phyloP scores from a whole-genome alignment of 53 echinoderm and acorn worm genomes.

The Paracentrotus lividus region DNA sequence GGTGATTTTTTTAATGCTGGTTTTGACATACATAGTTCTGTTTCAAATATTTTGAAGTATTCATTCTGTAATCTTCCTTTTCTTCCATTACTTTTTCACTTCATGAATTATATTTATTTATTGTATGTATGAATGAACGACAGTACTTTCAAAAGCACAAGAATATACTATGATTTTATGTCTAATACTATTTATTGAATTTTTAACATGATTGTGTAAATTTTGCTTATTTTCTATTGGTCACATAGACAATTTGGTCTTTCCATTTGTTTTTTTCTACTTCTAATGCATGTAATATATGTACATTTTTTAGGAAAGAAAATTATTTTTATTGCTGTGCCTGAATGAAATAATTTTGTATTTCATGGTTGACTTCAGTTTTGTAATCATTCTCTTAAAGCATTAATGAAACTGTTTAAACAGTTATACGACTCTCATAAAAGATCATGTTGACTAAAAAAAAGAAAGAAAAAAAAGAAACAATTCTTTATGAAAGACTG shows the following conservation, averaged over 20 bases:
- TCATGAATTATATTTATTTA: not conserved
- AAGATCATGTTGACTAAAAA: too few relatives aligned
- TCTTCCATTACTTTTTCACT: not conserved
- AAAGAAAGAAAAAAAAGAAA: too few relatives aligned
- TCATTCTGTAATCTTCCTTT: not conserved
- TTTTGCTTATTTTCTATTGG: not conserved
- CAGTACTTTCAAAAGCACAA: conserved; percentile 47
- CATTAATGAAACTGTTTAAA: too few relatives aligned
- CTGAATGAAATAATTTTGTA: not conserved
- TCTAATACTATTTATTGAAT: not conserved
- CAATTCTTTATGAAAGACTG: too few relatives aligned
- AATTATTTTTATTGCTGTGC: not conserved
- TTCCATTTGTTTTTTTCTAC: conserved; percentile 14
- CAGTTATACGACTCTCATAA: too few relatives aligned
- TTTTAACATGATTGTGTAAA: not conserved
- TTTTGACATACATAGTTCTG: not conserved
- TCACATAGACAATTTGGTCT: not conserved
- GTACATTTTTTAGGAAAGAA: conserved; percentile 24
- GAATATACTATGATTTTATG: not conserved
- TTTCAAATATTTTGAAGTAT: not conserved
- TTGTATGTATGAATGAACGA: not conserved
- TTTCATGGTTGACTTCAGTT: too few relatives aligned
- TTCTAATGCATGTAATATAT: conserved; percentile 1
- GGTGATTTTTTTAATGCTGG: not conserved
- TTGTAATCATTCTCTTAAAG: too few relatives aligned